phyloP scores from a whole-genome alignment of 92 coral and sea anemone species.

The Montipora capitata region DNA sequence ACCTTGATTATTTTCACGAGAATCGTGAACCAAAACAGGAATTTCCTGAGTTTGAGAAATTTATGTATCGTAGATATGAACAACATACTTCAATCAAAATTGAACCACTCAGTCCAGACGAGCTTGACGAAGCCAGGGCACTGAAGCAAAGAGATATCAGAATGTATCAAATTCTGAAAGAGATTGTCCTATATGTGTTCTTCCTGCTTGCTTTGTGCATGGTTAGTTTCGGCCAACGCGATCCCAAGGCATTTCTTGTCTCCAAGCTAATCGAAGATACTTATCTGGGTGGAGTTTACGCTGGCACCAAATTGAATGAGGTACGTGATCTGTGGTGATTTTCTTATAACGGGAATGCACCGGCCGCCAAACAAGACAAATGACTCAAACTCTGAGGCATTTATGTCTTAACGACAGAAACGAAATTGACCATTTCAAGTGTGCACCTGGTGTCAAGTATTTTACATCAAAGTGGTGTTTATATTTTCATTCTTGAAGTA shows the following conservation, averaged over 20 bases:
- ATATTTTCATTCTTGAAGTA: too few species aligned
- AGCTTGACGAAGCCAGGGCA: constrained; percentile 76
- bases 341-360: too few species aligned
- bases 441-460: too few species aligned
- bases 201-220: constrained; percentile 80
- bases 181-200: constrained; percentile 82
- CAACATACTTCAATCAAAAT: neutral
- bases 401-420: too few species aligned
- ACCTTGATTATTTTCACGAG: constrained; percentile 7
- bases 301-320: constrained; percentile 81
- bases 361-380: too few species aligned
- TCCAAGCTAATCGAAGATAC: constrained; percentile 81
- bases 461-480: too few species aligned
- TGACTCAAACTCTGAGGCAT: too few species aligned
- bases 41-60: constrained; percentile 12
- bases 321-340: constrained; percentile 29
- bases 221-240: constrained; percentile 93
- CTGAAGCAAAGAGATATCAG: constrained; percentile 78
- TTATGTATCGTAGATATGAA: constrained; percentile 3
- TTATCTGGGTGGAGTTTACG: constrained; percentile 80
- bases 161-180: constrained; percentile 83
- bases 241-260: constrained; percentile 84
- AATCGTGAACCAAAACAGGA: neutral
- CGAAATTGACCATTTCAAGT: too few species aligned
- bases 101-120: constrained; percentile 67